Conservation (phyloP, 2,113 vertebrate species). For the Caranx melampygus region DNA sequence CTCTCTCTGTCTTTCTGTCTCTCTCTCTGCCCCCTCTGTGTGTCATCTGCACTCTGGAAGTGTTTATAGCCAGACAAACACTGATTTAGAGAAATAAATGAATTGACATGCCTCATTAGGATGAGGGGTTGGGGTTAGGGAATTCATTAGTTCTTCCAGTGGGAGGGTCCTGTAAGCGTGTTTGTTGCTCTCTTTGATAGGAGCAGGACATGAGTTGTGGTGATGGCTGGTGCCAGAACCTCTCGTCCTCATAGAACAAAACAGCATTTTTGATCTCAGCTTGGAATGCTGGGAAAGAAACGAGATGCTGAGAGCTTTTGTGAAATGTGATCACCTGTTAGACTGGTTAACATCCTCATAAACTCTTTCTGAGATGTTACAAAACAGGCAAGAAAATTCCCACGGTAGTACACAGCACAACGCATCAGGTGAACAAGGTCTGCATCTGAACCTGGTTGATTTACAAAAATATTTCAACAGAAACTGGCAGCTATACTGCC, state of each 20-base stretch:
- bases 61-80: slow-evolving; percentile 53
- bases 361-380: neutral
- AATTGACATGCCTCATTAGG: slow-evolving; percentile 7
- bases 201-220: slow-evolving; percentile 1
- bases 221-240: neutral
- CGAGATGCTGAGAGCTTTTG: slow-evolving; percentile 8
- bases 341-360: neutral
- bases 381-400: neutral
- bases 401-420: too few relatives aligned
- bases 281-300: slow-evolving; percentile 18
- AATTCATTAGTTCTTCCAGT: slow-evolving; percentile 31
- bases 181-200: slow-evolving; percentile 1
- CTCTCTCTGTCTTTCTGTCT: neutral
- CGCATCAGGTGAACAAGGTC: neutral
- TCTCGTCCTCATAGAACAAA: neutral
- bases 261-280: slow-evolving; percentile 4
- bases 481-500: neutral
- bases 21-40: neutral
- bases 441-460: slow-evolving; percentile 2
- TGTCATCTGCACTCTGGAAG: slow-evolving; percentile 29
- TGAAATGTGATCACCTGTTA: slow-evolving; percentile 5
- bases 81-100: slow-evolving; percentile 51
- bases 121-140: slow-evolving; percentile 6
- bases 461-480: neutral
- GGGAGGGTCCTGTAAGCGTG: slow-evolving; percentile 1